These are phyloP conservation scores for Drosophila anomalata DNA, from an alignment of 2,888 invertebrate species.

Conservation along the genomic window DNA sequence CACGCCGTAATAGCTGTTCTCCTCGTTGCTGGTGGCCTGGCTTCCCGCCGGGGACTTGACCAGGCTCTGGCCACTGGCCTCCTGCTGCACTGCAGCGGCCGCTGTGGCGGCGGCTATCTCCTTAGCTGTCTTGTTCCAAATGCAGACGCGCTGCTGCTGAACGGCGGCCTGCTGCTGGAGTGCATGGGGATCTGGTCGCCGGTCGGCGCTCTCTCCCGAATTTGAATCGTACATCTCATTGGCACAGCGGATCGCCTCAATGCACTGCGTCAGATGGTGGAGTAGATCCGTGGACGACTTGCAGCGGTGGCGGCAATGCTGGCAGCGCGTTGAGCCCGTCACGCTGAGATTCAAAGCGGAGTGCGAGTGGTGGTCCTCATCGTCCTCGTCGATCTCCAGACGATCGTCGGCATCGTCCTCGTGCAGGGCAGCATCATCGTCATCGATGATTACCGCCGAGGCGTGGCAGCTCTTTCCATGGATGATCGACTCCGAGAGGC, in stretches of 20 bases:
- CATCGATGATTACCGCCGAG: slow-evolving; percentile 77
- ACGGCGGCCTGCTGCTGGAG: slow-evolving; percentile 83
- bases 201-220: slow-evolving; percentile 82
- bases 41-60: slow-evolving; percentile 56
- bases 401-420: slow-evolving; percentile 79
- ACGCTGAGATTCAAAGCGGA: slow-evolving; percentile 84
- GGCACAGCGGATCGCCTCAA: slow-evolving; percentile 84
- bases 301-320: slow-evolving; percentile 93
- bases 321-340: slow-evolving; percentile 90
- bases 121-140: slow-evolving; percentile 89
- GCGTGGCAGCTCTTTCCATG: slow-evolving; percentile 89
- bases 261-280: slow-evolving; percentile 90
- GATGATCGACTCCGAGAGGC: slow-evolving; percentile 91
- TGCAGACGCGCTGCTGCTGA: slow-evolving; percentile 90
- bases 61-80: slow-evolving; percentile 45
- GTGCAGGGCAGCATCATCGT: slow-evolving; percentile 72
- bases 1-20: slow-evolving; percentile 84
- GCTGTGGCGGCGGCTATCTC: slow-evolving; percentile 61
- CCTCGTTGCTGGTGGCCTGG: slow-evolving; percentile 77
- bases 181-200: slow-evolving; percentile 61
- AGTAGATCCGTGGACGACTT: slow-evolving; percentile 92
- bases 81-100: slow-evolving; percentile 34
- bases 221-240: slow-evolving; percentile 83
- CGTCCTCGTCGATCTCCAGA: slow-evolving; percentile 80
- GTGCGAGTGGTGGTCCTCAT: slow-evolving; percentile 81